Conservation (phyloP, 1,140 invertebrate genomes). For the Oryctes rhinoceros region DNA sequence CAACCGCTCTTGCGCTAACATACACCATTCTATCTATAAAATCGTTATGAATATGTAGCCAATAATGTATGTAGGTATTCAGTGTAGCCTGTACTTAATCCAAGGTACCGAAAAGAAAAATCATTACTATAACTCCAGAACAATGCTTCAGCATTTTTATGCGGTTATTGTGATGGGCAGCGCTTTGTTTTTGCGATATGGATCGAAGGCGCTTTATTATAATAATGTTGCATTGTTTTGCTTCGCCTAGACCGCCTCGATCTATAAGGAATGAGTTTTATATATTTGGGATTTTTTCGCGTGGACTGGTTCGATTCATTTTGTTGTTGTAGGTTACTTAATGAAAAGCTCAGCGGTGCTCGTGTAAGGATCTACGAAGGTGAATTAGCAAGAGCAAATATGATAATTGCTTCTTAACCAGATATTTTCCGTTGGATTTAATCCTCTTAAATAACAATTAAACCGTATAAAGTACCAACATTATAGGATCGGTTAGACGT, state of each 20-base stretch:
- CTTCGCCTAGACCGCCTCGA: conserved; percentile 18
- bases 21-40: background rate
- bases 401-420: no score
- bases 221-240: conserved; percentile 30
- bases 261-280: background rate
- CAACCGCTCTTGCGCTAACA: background rate
- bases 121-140: conserved; percentile 30
- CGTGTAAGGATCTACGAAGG: no score
- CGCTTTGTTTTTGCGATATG: conserved; percentile 29
- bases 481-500: no score
- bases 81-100: background rate
- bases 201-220: conserved; percentile 32
- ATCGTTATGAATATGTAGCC: background rate
- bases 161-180: conserved; percentile 8
- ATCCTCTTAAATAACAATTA: no score
- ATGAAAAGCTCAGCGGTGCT: no score
- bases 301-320: background rate
- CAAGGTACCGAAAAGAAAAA: conserved; percentile 1
- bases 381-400: no score
- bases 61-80: conserved; percentile 10
- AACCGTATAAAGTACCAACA: no score
- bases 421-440: no score
- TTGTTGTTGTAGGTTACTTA: background rate
- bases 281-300: background rate
- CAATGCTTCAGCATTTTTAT: conserved; percentile 33